Evolutionary conservation across 2,888 invertebrate species (phyloP).

Genomic region (Perizoma flavofasciatum): DNA sequence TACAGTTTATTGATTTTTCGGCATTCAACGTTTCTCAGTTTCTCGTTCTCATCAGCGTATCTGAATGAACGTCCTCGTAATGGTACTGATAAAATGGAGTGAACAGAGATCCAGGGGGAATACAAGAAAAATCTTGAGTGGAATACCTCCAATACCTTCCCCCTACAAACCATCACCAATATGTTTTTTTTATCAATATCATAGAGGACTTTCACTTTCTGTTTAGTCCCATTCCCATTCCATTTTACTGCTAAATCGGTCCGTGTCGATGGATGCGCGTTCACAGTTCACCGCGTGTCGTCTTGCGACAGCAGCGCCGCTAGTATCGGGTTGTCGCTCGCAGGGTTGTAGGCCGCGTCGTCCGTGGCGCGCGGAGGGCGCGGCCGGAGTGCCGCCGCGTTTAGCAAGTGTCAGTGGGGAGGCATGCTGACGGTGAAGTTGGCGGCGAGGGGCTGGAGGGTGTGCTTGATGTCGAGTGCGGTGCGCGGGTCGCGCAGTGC

Average conservation of each 20-base stretch:
- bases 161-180: too few species aligned
- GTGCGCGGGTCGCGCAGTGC: conserved; percentile 89
- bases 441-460: conserved; percentile 64
- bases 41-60: conserved; percentile 1
- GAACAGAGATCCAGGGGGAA: too few species aligned
- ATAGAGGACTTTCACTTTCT: too few species aligned
- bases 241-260: background rate
- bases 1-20: too few species aligned
- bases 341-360: conserved; percentile 3
- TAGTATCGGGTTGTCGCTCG: conserved; percentile 31
- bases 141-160: too few species aligned
- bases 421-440: conserved; percentile 59
- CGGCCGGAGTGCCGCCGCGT: conserved; percentile 4
- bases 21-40: too few species aligned
- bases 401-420: conserved; percentile 38
- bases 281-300: background rate
- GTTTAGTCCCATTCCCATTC: too few species aligned
- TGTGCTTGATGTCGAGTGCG: conserved; percentile 72
- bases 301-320: conserved; percentile 28
- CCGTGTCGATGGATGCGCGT: conserved; percentile 6
- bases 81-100: too few species aligned
- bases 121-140: too few species aligned
- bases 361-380: background rate
- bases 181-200: too few species aligned
- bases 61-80: conserved; percentile 7